Conservation (phyloP, 2,888 invertebrate genomes). For the Ormyrus nitidulus region DNA sequence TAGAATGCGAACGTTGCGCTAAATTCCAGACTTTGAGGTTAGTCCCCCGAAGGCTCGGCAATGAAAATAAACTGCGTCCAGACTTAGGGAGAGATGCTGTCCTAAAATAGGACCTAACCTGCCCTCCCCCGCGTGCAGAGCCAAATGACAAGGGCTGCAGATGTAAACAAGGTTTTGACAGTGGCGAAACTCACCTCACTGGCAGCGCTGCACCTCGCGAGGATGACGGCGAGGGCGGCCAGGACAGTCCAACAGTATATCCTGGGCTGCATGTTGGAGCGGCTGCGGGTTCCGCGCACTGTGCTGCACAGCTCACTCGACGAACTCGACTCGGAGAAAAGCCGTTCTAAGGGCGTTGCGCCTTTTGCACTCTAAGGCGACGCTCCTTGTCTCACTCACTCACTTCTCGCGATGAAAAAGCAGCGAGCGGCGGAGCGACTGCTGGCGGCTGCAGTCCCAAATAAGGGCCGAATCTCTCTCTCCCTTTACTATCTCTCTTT, state of each 20-base stretch:
- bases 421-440: background rate
- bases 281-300: background rate
- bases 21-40: constrained; percentile 21
- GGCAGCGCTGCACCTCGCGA: constrained; percentile 85
- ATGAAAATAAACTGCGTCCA: background rate
- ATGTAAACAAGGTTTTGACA: constrained; percentile 26
- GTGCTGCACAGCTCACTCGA: too few species aligned
- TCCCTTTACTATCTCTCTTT: background rate
- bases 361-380: background rate
- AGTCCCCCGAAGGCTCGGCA: background rate
- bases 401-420: constrained; percentile 22
- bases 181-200: constrained; percentile 81
- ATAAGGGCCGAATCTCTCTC: constrained; percentile 47
- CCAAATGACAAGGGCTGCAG: background rate
- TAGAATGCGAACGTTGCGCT: background rate
- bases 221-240: constrained; percentile 84
- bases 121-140: background rate
- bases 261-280: constrained; percentile 82
- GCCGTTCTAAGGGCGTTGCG: background rate
- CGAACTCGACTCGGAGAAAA: background rate
- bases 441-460: constrained; percentile 23
- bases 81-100: background rate
- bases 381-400: constrained; percentile 16
- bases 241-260: constrained; percentile 85
- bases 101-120: constrained; percentile 26